phyloP scores from a whole-genome alignment of 2,113 vertebrate genomes.

The Formicarius rufipectus region DNA sequence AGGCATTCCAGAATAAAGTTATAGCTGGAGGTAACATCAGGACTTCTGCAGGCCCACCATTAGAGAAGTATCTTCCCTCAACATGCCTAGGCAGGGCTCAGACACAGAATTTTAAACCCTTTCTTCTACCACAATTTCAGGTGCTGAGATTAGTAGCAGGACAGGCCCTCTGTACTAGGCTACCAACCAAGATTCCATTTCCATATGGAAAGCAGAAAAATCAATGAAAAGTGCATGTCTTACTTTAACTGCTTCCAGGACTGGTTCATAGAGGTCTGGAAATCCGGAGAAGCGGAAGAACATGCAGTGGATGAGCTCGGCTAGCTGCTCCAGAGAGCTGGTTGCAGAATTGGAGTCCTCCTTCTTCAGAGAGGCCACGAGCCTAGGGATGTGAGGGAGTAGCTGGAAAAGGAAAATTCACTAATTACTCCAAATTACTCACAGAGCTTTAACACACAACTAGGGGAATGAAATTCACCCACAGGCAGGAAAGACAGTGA shows the following conservation, averaged over 20 bases:
- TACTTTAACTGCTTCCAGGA: constrained; percentile 81
- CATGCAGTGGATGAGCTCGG: constrained; percentile 82
- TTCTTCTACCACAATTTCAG: not conserved
- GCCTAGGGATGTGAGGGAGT: constrained; percentile 78
- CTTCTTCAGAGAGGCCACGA: constrained; percentile 76
- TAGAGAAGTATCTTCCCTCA: not conserved
- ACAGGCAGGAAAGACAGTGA: not conserved
- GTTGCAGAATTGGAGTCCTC: constrained; percentile 79
- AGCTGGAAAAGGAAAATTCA: constrained; percentile 65
- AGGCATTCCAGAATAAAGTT: not conserved
- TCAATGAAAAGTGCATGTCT: not conserved
- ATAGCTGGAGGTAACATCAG: not conserved
- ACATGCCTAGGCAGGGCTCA: not conserved
- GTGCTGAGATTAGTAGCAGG: not conserved
- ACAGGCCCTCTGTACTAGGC: not conserved
- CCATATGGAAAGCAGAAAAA: not conserved
- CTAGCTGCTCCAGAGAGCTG: constrained; percentile 77
- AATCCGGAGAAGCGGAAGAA: constrained; percentile 84
- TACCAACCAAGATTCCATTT: not conserved
- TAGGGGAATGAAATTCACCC: not conserved
- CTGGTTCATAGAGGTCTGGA: constrained; percentile 81
- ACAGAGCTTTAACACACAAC: not conserved
- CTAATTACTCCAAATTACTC: not conserved
- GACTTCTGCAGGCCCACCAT: not conserved
- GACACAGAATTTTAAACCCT: not conserved